A percentile compares a stretch with the other conserved stretches of the same genome.
These are phyloP conservation scores for Echinometra lucunter DNA, from an alignment of 53 echinoderm and acorn worm species.

Conservation along the genomic window DNA sequence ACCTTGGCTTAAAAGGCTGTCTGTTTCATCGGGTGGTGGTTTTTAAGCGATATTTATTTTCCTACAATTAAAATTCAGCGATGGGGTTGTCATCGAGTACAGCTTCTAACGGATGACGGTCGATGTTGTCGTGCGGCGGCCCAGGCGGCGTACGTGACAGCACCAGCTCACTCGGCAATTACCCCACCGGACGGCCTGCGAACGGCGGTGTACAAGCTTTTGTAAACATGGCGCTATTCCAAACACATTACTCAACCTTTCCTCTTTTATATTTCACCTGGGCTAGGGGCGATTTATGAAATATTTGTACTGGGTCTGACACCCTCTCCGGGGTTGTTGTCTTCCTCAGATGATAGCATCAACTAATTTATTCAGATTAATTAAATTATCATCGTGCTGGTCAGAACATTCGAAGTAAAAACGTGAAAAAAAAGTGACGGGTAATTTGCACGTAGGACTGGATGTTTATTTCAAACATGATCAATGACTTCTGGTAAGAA, in stretches of 20 bases:
- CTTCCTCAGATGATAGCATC: background rate
- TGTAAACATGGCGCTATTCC: slow-evolving; percentile 58
- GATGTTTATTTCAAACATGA: background rate
- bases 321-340: background rate
- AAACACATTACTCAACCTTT: slow-evolving; percentile 48
- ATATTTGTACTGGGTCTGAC: slow-evolving; percentile 51
- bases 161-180: slow-evolving; percentile 36
- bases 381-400: slow-evolving; percentile 32
- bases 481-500: background rate
- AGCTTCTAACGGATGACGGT: slow-evolving; percentile 49
- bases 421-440: background rate
- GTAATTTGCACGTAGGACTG: background rate
- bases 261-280: background rate
- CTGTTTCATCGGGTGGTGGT: slow-evolving; percentile 52
- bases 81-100: slow-evolving; percentile 29
- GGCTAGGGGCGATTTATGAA: slow-evolving; percentile 38
- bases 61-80: slow-evolving; percentile 62
- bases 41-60: slow-evolving; percentile 68
- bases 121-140: background rate
- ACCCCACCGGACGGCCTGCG: background rate
- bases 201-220: slow-evolving; percentile 29
- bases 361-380: slow-evolving; percentile 60
- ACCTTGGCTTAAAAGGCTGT: slow-evolving; percentile 41
- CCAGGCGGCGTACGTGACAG: slow-evolving; percentile 52
- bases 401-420: background rate